These are phyloP conservation scores for Ferrisia virgata DNA, from an alignment of 2,888 invertebrate genomes.

Conservation along the genomic window DNA sequence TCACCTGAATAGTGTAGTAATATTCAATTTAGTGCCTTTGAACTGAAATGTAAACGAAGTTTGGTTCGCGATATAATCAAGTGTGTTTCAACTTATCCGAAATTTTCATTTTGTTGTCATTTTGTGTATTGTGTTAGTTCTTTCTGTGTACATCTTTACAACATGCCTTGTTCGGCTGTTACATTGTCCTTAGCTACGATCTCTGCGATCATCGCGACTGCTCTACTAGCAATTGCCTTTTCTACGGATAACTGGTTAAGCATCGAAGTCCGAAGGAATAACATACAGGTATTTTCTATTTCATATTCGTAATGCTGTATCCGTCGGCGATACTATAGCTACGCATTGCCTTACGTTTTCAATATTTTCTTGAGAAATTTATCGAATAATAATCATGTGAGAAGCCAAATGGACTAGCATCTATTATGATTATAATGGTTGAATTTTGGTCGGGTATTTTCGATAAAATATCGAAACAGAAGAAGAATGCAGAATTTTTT, in stretches of 20 bases:
- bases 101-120: not conserved
- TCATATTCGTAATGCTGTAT: too few species aligned
- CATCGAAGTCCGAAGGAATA: conserved; percentile 83
- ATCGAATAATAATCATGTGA: too few species aligned
- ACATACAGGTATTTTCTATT: conserved; percentile 70
- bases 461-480: too few species aligned
- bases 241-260: conserved; percentile 96
- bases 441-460: too few species aligned
- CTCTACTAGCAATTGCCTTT: conserved; percentile 88
- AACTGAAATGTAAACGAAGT: not conserved
- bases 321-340: too few species aligned
- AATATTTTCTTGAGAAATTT: too few species aligned
- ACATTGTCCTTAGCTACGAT: conserved; percentile 93
- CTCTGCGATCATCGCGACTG: conserved; percentile 90
- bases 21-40: not conserved
- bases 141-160: not conserved
- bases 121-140: not conserved
- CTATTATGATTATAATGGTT: too few species aligned
- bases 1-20: not conserved
- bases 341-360: not conserved
- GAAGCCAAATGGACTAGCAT: too few species aligned
- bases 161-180: conserved; percentile 93
- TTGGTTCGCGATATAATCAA: not conserved
- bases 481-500: too few species aligned
- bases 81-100: not conserved